Conservation (phyloP, 2,113 vertebrate species). For the Arizona elegans region DNA sequence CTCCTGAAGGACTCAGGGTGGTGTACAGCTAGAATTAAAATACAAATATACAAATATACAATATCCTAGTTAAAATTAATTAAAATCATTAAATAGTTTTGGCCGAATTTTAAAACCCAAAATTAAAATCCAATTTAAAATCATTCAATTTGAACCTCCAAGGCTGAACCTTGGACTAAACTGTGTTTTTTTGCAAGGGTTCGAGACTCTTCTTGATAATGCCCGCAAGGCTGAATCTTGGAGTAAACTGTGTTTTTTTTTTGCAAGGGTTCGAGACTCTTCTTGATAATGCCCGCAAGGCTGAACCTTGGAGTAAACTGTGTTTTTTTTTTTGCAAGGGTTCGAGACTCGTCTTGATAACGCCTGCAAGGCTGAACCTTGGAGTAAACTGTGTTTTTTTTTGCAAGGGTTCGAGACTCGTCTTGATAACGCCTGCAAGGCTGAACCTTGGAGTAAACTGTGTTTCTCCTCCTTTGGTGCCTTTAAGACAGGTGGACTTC, state of each 20-base stretch:
- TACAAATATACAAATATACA: too few species aligned
- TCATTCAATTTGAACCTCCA: too few species aligned
- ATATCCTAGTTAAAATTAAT: too few species aligned
- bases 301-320: background rate
- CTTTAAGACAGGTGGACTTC: background rate
- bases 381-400: background rate
- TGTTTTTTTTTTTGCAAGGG: background rate
- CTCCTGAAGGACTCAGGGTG: too few species aligned
- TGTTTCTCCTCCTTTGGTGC: background rate
- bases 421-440: background rate
- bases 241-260: background rate
- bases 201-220: background rate
- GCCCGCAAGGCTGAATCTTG: background rate
- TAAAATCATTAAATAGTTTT: too few species aligned
- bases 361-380: background rate
- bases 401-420: background rate
- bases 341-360: background rate
- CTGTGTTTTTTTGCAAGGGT: too few species aligned
- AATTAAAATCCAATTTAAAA: too few species aligned
- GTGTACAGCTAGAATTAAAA: too few species aligned
- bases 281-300: background rate
- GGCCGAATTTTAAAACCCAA: too few species aligned
- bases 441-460: background rate
- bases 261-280: background rate
- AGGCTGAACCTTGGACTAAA: background rate